These are phyloP conservation scores for Anabacerthia variegaticeps DNA, from an alignment of 2,797 vertebrate species.

Conservation along the genomic window DNA sequence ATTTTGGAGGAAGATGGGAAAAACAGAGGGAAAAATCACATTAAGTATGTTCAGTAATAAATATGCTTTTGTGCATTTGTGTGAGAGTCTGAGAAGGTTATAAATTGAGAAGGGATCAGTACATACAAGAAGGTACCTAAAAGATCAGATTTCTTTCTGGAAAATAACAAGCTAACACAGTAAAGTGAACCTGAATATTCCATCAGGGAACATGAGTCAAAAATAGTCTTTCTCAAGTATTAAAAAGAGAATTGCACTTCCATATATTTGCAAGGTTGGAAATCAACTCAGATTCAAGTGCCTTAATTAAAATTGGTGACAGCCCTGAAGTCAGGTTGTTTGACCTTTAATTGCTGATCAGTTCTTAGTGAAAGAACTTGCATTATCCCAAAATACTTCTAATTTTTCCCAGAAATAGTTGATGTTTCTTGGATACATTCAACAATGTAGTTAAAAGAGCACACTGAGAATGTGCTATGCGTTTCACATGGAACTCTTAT, in stretches of 20 bases:
- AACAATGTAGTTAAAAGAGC: background rate
- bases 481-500: background rate
- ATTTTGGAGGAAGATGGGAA: background rate
- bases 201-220: background rate
- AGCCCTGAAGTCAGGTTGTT: background rate
- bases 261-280: background rate
- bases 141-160: background rate
- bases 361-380: background rate
- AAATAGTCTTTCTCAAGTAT: background rate
- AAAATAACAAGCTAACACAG: background rate
- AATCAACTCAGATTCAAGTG: background rate
- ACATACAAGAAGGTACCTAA: background rate
- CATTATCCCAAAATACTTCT: background rate
- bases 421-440: background rate
- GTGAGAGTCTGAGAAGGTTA: background rate
- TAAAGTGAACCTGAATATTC: background rate
- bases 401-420: background rate
- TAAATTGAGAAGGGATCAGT: background rate
- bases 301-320: background rate
- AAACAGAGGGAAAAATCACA: background rate
- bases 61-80: background rate
- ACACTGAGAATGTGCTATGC: background rate
- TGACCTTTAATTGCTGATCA: background rate
- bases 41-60: background rate
- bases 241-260: background rate